phyloP scores from a whole-genome alignment of 2,797 vertebrate species.

The Borostomias antarcticus region DNA sequence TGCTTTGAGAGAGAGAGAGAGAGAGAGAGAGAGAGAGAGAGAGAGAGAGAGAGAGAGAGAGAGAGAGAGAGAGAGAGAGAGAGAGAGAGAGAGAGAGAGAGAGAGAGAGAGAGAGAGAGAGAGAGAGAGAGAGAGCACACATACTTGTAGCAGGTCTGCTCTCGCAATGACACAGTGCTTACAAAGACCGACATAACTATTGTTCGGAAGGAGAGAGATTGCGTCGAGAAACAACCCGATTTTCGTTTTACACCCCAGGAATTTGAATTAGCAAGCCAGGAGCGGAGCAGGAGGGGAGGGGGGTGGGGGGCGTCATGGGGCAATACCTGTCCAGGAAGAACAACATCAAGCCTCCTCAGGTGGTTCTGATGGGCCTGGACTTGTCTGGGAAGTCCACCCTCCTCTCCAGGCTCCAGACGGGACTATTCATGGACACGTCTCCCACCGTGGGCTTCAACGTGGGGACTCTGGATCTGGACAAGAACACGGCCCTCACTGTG shows the following conservation, averaged over 20 bases:
- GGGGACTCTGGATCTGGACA: slow-evolving; percentile 76
- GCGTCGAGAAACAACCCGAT: background rate
- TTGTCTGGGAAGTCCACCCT: slow-evolving; percentile 62
- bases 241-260: background rate
- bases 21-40: background rate
- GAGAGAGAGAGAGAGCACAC: background rate
- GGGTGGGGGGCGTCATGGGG: slow-evolving; percentile 75
- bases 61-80: no score
- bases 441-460: slow-evolving; percentile 91
- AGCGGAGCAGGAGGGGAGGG: no score
- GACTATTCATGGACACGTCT: slow-evolving; percentile 76
- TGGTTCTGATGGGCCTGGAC: slow-evolving; percentile 73
- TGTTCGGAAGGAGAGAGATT: background rate
- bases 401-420: slow-evolving; percentile 63
- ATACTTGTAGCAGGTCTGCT: background rate
- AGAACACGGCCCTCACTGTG: slow-evolving; percentile 74
- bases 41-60: no score
- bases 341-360: slow-evolving; percentile 49
- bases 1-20: background rate
- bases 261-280: background rate
- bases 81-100: no score
- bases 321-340: slow-evolving; percentile 60
- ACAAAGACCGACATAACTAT: background rate
- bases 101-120: no score
- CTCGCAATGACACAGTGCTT: background rate